Base-by-base conservation (phyloP, 2,888 invertebrate species). In the Eretmocerus hayati region DNA sequence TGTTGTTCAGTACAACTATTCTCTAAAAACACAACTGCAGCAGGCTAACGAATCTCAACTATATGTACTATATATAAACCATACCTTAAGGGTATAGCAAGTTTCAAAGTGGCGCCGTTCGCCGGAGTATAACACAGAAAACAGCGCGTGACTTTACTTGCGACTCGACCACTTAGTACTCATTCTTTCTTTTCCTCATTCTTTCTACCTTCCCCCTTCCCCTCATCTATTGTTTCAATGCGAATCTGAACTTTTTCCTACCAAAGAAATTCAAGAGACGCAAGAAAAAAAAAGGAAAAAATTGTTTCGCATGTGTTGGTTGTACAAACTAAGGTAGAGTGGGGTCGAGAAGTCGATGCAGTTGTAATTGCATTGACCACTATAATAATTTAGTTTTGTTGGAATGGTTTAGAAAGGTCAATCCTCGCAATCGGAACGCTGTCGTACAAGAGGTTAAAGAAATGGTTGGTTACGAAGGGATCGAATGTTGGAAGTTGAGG, bases 341-440 rank as follows among this genome's bases (percentile, higher is more conserved):
- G 33, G 26, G 22, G 39, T 30, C 11, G 37, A 20, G 44, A 44
- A 49, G 45, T 26, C 38, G 20, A 13, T 37, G 33, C 39, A 16
- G 35, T 51, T 36, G 33, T 48, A 42, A 46, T 51, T 43, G 43
- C 48, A 42, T 26, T 22, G 8, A 22, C 36, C 11, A 11, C 11
- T n/a, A n/a, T n/a, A n/a, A n/a, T n/a, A n/a, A n/a, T n/a, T n/a
- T n/a, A n/a, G n/a, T n/a, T n/a, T n/a, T n/a, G n/a, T n/a, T n/a
- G n/a, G n/a, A n/a, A n/a, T 26, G 8, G 26, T 26, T 26, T 6
- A 6, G 11, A 6, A 6, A 1, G 26, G 11, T 6, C 26, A 26
- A 26, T 11, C 8, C 26, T 26, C 26, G 26, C n/a, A 26, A 26
- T 11, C 26, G 26, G 11, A 26, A 26, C 26, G 26, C 26, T 26